Percentiles rank a stretch among this genome's conserved stretches.
These are phyloP conservation scores for Ctenopoma multispine DNA, from an alignment of 2,797 vertebrate species.

Conservation along the genomic window DNA sequence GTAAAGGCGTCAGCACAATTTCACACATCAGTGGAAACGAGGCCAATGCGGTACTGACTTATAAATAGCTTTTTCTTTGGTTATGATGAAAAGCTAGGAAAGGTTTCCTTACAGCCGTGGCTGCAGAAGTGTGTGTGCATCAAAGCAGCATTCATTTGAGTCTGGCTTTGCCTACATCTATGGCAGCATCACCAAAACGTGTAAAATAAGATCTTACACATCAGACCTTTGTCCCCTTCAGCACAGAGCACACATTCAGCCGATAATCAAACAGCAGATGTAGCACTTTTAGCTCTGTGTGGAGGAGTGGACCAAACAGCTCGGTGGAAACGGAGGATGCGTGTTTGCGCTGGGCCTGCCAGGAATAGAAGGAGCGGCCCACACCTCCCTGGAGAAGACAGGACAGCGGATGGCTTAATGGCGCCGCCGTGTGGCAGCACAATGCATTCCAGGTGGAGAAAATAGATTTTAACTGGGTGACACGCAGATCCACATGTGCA, in stretches of 20 bases:
- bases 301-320: constrained; percentile 52
- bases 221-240: not conserved
- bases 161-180: not conserved
- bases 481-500: constrained; percentile 26
- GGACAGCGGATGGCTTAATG: constrained; percentile 9
- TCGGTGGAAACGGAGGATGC: constrained; percentile 39
- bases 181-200: not conserved
- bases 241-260: not conserved
- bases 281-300: constrained; percentile 31
- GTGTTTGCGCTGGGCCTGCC: constrained; percentile 49
- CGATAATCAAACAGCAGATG: constrained; percentile 32
- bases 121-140: not conserved
- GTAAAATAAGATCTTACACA: constrained; percentile 20
- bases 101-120: constrained; percentile 28
- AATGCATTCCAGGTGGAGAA: not conserved
- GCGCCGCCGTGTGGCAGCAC: constrained; percentile 65
- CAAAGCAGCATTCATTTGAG: not conserved
- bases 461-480: not conserved
- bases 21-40: constrained; percentile 70
- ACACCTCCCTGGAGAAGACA: constrained; percentile 43
- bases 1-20: constrained; percentile 70
- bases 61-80: constrained; percentile 69
- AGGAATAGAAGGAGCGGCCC: constrained; percentile 64
- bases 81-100: constrained; percentile 44
- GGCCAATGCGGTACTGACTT: constrained; percentile 69